phyloP scores from a whole-genome alignment of 2,888 invertebrate genomes.

The Athripsodes cinereus region DNA sequence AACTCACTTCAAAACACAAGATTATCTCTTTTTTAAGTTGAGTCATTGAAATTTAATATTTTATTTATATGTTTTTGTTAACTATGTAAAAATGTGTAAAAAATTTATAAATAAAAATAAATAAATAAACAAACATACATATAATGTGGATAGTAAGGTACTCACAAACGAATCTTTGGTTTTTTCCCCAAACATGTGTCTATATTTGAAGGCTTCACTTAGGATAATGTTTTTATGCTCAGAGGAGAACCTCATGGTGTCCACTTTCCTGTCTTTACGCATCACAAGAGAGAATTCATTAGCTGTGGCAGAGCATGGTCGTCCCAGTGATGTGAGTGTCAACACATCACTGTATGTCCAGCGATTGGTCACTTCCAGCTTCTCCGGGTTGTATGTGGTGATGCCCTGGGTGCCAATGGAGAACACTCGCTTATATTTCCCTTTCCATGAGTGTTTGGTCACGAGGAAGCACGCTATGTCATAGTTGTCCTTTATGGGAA shows the following conservation, averaged over 20 bases:
- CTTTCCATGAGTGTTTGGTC: constrained; percentile 98
- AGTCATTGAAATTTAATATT: too few relatives aligned
- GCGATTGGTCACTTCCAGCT: constrained; percentile 87
- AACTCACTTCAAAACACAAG: too few relatives aligned
- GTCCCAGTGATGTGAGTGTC: constrained; percentile 60
- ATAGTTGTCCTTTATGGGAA: constrained; percentile 84
- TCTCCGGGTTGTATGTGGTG: constrained; percentile 94
- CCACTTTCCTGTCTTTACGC: constrained; percentile 85
- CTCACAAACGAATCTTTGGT: constrained; percentile 71
- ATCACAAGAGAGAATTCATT: constrained; percentile 74
- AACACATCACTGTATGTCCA: constrained; percentile 82
- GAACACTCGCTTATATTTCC: constrained; percentile 97
- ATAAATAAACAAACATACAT: too few relatives aligned
- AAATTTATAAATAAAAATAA: too few relatives aligned
- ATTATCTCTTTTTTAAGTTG: too few relatives aligned
- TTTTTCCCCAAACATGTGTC: constrained; percentile 74
- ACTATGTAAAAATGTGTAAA: too few relatives aligned
- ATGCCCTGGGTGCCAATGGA: constrained; percentile 93
- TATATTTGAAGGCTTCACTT: constrained; percentile 81
- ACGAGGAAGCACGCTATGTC: constrained; percentile 96
- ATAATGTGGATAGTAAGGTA: neutral
- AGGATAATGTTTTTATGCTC: constrained; percentile 90
- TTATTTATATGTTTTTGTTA: too few relatives aligned
- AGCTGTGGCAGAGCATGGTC: constrained; percentile 48
- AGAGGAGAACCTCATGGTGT: constrained; percentile 93